Evolutionary conservation across 2,113 vertebrate genomes (phyloP).

Genomic region (Ageneiosus marmoratus): DNA sequence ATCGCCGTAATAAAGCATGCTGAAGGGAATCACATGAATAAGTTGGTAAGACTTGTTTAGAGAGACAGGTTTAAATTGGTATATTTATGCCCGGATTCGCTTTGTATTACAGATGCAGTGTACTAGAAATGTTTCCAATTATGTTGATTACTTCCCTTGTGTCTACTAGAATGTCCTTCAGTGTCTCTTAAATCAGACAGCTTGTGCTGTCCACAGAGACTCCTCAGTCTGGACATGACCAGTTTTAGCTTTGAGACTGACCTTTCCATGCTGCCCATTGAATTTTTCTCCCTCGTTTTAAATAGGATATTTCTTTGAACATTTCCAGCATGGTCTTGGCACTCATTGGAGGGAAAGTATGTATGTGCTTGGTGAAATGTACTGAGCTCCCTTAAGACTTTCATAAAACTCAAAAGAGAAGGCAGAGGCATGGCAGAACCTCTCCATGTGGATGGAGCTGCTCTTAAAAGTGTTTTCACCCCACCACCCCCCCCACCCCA

Average conservation of each 20-base stretch:
- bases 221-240: not conserved
- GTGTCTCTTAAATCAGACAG: constrained; percentile 12
- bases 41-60: not conserved
- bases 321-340: constrained; percentile 1
- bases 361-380: constrained; percentile 5
- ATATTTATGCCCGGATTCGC: not conserved
- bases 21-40: not conserved
- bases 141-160: constrained; percentile 6
- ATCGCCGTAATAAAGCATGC: not conserved
- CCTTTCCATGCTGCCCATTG: not conserved
- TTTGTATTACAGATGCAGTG: not conserved
- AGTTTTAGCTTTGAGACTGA: constrained; percentile 14
- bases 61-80: constrained; percentile 1
- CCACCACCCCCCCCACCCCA: too few relatives aligned
- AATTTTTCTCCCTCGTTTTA: not conserved
- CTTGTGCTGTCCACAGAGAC: not conserved
- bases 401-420: constrained; percentile 21
- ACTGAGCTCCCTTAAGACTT: constrained; percentile 15
- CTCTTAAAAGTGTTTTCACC: not conserved
- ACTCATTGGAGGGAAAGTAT: not conserved
- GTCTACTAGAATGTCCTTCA: constrained; percentile 7
- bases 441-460: constrained; percentile 20
- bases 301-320: not conserved
- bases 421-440: constrained; percentile 27
- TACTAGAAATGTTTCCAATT: not conserved